Base-by-base conservation (phyloP, 2,888 invertebrate genomes). In the Cerastis leucographa region DNA sequence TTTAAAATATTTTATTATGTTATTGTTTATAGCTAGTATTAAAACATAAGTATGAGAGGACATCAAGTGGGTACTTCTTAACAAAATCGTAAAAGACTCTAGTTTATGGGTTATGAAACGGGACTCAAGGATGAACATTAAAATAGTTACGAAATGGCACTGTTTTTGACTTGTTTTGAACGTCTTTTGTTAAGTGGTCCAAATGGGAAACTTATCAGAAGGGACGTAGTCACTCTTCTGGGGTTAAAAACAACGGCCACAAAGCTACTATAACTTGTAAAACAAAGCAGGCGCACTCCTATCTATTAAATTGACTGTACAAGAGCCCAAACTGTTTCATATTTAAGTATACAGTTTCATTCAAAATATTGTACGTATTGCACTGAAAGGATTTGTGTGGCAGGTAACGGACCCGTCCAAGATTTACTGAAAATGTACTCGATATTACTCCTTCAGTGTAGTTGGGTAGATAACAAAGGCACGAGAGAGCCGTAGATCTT, bases 301-400 rank as follows among this genome's bases (percentile, higher is more conserved):
- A 29, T 29, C 5, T 19, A 11, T 46, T 54, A 42, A 6, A 40
- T n/a, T 42, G 40, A 29, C 19, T 46, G 40, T 64, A 64, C 54
- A 46, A 62, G 11, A 29, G 44, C 29, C 8, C 19, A 29, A 79
- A 79, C 71, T 54, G 22, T 62, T 78, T 62, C 19, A 17, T 68
- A 62, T 62, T 76, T 17, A 22, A 62, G 17, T 42, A 17, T n/a
- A 46, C 35, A 62, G n/a, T 44, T 51, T 61, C 19, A 51, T 11
- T 46, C 19, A n/a, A 66, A 46, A 67, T 22, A 51, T 66, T 65
- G 44, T 46, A 46, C n/a, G 61, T n/a, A 56, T 42, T 54, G n/a
- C 46, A 40, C n/a, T 61, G n/a, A 67, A 81, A 62, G 61, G 54
- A 78, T 73, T 54, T n/a, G 8, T 56, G 44, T 80, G 35, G 40